Conservation (phyloP, 2,797 vertebrate genomes). For the Borostomias antarcticus region DNA sequence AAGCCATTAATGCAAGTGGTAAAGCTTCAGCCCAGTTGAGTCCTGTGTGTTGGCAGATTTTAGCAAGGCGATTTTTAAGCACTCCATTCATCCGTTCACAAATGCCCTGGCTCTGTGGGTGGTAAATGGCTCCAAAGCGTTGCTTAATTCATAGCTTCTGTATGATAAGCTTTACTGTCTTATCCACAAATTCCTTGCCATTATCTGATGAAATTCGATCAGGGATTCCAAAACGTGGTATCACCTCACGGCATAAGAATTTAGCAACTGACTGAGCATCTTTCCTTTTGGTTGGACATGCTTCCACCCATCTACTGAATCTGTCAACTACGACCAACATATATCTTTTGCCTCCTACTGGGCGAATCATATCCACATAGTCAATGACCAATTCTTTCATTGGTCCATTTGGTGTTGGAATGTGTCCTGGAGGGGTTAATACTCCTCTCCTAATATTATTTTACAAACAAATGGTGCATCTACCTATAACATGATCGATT, state of each 20-base stretch:
- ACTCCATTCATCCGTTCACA: neutral
- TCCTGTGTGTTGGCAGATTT: neutral
- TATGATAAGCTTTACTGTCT: neutral
- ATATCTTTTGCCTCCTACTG: neutral
- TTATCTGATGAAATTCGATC: constrained; percentile 8
- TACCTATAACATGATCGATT: neutral
- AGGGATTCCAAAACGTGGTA: neutral
- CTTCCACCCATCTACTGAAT: constrained; percentile 6
- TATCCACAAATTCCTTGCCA: neutral
- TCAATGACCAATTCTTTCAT: neutral
- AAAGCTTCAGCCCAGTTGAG: constrained; percentile 23
- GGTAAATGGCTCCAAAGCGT: neutral
- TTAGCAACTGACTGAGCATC: neutral
- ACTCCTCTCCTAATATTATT: neutral
- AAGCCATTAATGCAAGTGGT: constrained; percentile 16
- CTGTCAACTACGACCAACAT: constrained; percentile 7
- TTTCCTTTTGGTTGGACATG: neutral
- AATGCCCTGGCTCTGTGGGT: constrained; percentile 6
- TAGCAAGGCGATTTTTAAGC: neutral
- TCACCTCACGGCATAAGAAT: neutral
- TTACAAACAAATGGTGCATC: neutral
- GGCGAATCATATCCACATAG: constrained; percentile 11
- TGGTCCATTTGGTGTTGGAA: constrained; percentile 1
- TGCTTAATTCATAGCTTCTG: neutral
- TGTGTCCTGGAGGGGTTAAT: neutral